Base-by-base conservation (phyloP, 2,797 vertebrate genomes). In the Sebastes oblongus region DNA sequence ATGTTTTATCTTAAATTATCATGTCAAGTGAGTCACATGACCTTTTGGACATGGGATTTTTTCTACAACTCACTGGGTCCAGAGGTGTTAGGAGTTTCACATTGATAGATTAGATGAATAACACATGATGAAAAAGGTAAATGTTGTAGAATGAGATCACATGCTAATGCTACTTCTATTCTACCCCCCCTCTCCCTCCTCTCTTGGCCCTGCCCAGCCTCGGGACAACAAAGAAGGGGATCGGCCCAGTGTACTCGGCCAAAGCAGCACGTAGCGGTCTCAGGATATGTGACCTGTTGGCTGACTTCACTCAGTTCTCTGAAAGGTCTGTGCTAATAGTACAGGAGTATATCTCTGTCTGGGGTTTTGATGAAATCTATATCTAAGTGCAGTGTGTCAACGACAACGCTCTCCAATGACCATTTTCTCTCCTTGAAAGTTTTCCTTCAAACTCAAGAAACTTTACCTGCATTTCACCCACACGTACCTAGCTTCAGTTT, bases 221-320 rank as follows among this genome's bases (percentile, higher is more conserved):
- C 89, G 98, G 98, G 82, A 99, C 98, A 56, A 99, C 98, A 9
- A 99, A 99, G 93, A 99, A 99, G 91, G 98, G 98, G 67, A 99
- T 99, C 29, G 98, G 98, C 42, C 98, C 98, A 1, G 98, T 99
- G 22, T 99, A 99, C 94, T 99, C 98, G 3, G 97, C 98, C 66
- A 99, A 99, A 94, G 98, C 98, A 54, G 97, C 98, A 54, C 97
- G 98, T 71, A 98, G 96, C 75, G 98, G 98, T 73, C 98, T 99
- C 77, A 95, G 98, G 91, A 99, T 99, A 96, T 99, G 98, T 72
- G 98, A 99, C 91, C 96, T 99, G 83, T 93, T 99, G 85, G 96
- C 97, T 55, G 98, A 99, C 94, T 99, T 99, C 78, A 95, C 93
- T 66, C 96, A 97, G 85, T 99, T 99, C 95, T 98, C 98, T 34